Evolutionary conservation across 2,113 vertebrate species (phyloP), one percentile per base, ranked within the genome.

Genomic region (Polyodon spathula): DNA sequence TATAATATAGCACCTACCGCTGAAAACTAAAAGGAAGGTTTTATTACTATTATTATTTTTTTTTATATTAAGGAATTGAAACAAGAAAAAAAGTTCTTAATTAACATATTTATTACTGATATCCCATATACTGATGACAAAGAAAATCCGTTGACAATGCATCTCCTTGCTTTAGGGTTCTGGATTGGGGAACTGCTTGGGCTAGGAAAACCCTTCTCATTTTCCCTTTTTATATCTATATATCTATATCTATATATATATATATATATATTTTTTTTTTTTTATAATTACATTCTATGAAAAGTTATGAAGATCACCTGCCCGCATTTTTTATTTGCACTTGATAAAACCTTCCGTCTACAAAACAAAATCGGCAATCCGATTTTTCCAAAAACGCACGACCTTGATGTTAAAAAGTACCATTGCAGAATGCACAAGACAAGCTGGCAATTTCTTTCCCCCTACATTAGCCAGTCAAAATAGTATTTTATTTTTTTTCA

Each of bases 381-480:
- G 88, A 90, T 91, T 89, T 93, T 75, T 78, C 80, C 65, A 81
- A 97, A 97, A 95, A 94, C 92, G 92, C 93, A 93, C 91, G 83
- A 93, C 90, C 93, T 91, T 89, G 92, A 92, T 91, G 93, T 93
- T 97, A 97, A 93, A 97, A 97, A 97, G 94, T 93, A 95, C 93
- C 94, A 95, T 92, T 88, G 93, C 93, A 95, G 93, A 97, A 95
- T 93, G 88, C 92, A 97, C 92, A 89, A 88, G 91, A 97, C 93
- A 95, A 97, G 93, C 93, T 95, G 93, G 94, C 88, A 92, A 88
- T 91, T 89, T 79, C 54, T 52, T n/a, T n/a, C n/a, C 84, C 87
- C 93, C 92, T 90, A 92, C 94, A 93, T 96, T 95, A 96, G 96
- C 93, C 95, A 97, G 96, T 97, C 96, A 97, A 98, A 98, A 98